Conservation (phyloP, 2,113 vertebrate species). For the Nothoprocta pentlandii region DNA sequence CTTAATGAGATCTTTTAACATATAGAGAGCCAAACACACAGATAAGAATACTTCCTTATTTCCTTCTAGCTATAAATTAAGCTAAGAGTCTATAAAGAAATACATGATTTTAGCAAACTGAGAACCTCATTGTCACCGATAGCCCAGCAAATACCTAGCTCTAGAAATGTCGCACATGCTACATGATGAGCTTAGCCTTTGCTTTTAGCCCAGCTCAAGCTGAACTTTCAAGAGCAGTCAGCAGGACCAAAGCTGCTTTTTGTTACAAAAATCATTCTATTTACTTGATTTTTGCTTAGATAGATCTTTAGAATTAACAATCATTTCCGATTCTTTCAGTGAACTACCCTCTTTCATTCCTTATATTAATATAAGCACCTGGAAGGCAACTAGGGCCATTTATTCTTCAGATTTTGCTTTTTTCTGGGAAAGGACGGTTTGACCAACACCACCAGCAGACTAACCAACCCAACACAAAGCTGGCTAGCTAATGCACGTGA, state of each 20-base stretch:
- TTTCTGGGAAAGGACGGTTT: neutral
- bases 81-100: neutral
- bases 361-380: neutral
- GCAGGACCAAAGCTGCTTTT: neutral
- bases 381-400: neutral
- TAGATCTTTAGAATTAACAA: neutral
- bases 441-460: neutral
- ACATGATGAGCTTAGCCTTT: fast-evolving
- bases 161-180: neutral
- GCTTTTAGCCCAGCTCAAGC: neutral
- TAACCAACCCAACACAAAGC: neutral
- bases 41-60: neutral
- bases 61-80: neutral
- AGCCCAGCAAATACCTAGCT: neutral
- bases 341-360: neutral
- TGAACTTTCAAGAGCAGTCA: neutral
- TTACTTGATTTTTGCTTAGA: neutral
- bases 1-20: neutral
- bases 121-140: neutral
- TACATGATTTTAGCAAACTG: neutral
- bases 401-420: too few species aligned
- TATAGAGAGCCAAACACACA: neutral
- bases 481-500: fast-evolving
- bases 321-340: neutral
- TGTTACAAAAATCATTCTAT: neutral